Percentiles rank a stretch among this genome's conserved stretches.
These are phyloP conservation scores for Melanotaenia maccullochi DNA, from an alignment of 2,797 vertebrate genomes.

Conservation along the genomic window DNA sequence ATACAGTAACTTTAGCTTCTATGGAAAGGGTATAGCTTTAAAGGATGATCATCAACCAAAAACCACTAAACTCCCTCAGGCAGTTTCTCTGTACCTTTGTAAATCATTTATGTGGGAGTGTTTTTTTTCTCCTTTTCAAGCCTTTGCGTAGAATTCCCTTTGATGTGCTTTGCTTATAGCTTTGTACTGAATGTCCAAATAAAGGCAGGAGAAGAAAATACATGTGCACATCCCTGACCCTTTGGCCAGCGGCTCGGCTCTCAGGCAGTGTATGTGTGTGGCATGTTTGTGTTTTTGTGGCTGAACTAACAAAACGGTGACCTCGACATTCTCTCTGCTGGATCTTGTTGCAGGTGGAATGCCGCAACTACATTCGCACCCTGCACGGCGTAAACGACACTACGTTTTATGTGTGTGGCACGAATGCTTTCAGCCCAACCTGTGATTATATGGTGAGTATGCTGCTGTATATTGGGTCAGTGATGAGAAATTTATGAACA, in stretches of 20 bases:
- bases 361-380: slow-evolving; percentile 85
- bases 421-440: slow-evolving; percentile 84
- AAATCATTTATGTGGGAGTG: slow-evolving; percentile 63
- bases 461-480: neutral
- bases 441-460: slow-evolving; percentile 84
- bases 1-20: slow-evolving; percentile 6
- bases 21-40: neutral
- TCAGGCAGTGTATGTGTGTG: slow-evolving; percentile 35
- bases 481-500: neutral
- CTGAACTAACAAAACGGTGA: slow-evolving; percentile 70
- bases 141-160: slow-evolving; percentile 43
- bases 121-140: slow-evolving; percentile 30
- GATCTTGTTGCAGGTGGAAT: slow-evolving; percentile 84
- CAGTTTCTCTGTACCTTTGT: slow-evolving; percentile 41
- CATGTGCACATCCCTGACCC: slow-evolving; percentile 56
- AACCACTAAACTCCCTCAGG: slow-evolving; percentile 24
- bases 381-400: slow-evolving; percentile 79
- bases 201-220: slow-evolving; percentile 55
- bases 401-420: slow-evolving; percentile 82
- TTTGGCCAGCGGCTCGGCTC: slow-evolving; percentile 24
- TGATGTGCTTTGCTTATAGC: slow-evolving; percentile 50
- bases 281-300: slow-evolving; percentile 60
- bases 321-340: slow-evolving; percentile 64
- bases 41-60: slow-evolving; percentile 15
- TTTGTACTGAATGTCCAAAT: slow-evolving; percentile 56